Evolutionary conservation across 92 coral and sea anemone genomes (phyloP), one percentile per base, ranked within the genome.

Genomic region (Actinernus sp.): DNA sequence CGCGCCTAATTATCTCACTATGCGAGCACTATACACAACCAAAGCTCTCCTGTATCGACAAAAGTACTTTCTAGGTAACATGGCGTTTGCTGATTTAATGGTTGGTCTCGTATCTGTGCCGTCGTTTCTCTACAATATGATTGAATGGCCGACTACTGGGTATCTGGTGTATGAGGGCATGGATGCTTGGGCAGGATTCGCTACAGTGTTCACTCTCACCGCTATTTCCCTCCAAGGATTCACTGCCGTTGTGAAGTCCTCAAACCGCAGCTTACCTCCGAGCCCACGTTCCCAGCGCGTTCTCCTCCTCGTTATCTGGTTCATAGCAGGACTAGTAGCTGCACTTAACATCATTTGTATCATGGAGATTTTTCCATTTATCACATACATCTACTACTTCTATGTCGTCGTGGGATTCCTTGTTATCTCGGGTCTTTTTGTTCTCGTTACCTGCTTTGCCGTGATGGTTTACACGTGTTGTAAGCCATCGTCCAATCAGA

Each of bases 71-170:
- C 31, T 84, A 7, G 37, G 91, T 5, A 77, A 73, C 67, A 58
- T 84, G 65, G 91, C 86, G 19, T 45, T 52, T 24, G 74, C 68
- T 2, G 91, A 84, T 45, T 49, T 84, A 31, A 44, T 74, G 2
- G 91, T 78, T 21, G 91, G 91, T 28, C 24, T 71, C 29, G 64
- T 71, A 17, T 84, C 86, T 0, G 68, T 84, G 14, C 91, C 91
- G 5, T 8, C 81, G 11, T 84, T 84, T 40, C 39, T 69, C 23
- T 78, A 84, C 67, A 78, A 84, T 49, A 18, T 84, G 53, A 17
- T 27, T 32, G 44, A 65, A 39, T 77, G 91, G 91, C 91, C 91
- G 9, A 63, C 54, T 24, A 56, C 45, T 20, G 44, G 70, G 18
- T 84, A 53, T 39, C 61, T 60, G 23, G 58, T 71, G 12, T 84